Conservation (phyloP, 2,797 vertebrate genomes). For the Esox lucius region DNA sequence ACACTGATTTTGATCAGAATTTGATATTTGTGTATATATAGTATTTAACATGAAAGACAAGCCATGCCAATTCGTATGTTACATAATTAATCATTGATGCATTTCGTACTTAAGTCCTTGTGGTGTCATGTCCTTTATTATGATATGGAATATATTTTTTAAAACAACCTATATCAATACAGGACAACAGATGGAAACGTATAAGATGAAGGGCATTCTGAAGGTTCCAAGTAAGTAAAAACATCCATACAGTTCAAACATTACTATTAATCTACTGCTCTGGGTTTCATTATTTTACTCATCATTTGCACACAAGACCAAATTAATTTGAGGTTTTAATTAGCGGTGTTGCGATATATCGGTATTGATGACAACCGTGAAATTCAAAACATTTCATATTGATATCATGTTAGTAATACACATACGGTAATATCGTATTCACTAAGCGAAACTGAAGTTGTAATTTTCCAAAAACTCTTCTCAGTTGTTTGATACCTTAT, state of each 20-base stretch:
- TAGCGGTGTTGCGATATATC: too few relatives aligned
- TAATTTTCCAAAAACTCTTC: too few relatives aligned
- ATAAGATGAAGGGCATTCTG: conserved; percentile 70
- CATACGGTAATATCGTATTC: too few relatives aligned
- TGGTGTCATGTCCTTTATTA: not conserved
- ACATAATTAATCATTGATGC: not conserved
- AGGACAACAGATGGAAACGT: not conserved
- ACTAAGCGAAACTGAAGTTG: too few relatives aligned
- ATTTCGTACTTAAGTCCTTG: not conserved
- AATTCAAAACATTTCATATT: too few relatives aligned
- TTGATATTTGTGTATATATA: not conserved
- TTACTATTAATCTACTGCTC: too few relatives aligned
- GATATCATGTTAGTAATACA: too few relatives aligned
- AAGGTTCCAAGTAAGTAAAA: conserved; percentile 62
- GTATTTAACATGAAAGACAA: not conserved
- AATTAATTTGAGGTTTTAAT: not conserved
- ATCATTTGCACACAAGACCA: not conserved
- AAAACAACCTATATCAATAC: not conserved
- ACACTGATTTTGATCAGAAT: not conserved
- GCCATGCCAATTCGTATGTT: not conserved
- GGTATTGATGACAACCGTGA: too few relatives aligned
- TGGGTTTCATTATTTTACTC: too few relatives aligned
- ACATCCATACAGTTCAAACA: too few relatives aligned
- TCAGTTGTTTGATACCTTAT: too few relatives aligned
- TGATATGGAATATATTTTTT: not conserved